Evolutionary conservation across 2,797 vertebrate species (phyloP).

Genomic region (Rhinichthys osculus): DNA sequence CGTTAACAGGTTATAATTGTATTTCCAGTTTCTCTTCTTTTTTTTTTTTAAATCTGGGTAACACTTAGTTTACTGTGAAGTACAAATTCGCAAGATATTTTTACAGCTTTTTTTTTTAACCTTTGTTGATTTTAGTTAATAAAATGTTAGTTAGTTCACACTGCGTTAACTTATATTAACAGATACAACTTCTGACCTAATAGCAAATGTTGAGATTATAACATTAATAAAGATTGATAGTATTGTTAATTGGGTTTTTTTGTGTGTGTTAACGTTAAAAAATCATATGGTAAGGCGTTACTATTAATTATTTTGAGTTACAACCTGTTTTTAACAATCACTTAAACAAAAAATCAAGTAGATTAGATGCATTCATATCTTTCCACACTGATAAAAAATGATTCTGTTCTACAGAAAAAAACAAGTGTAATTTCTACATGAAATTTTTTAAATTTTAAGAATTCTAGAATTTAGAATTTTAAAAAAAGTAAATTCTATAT

Average conservation of each 20-base stretch:
- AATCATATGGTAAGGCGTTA: too few relatives aligned
- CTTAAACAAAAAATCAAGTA: too few relatives aligned
- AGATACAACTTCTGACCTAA: background rate
- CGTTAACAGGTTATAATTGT: background rate
- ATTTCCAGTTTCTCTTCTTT: background rate
- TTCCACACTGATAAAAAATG: too few relatives aligned
- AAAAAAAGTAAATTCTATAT: too few relatives aligned
- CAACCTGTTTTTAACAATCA: background rate
- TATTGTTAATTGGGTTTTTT: background rate
- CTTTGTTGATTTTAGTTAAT: background rate
- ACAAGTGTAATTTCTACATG: too few relatives aligned
- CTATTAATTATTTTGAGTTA: too few relatives aligned
- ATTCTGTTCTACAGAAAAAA: too few relatives aligned
- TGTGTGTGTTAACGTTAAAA: background rate
- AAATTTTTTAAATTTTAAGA: too few relatives aligned
- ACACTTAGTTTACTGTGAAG: background rate
- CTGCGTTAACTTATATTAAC: background rate
- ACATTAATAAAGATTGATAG: background rate
- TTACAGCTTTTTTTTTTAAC: background rate
- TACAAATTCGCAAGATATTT: background rate
- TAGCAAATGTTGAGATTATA: background rate
- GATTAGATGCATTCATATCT: too few relatives aligned
- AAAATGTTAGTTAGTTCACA: background rate
- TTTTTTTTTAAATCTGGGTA: too few relatives aligned
- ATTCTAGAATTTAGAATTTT: too few relatives aligned